Conservation (phyloP, 2,888 invertebrate species). For the Muscina levida region DNA sequence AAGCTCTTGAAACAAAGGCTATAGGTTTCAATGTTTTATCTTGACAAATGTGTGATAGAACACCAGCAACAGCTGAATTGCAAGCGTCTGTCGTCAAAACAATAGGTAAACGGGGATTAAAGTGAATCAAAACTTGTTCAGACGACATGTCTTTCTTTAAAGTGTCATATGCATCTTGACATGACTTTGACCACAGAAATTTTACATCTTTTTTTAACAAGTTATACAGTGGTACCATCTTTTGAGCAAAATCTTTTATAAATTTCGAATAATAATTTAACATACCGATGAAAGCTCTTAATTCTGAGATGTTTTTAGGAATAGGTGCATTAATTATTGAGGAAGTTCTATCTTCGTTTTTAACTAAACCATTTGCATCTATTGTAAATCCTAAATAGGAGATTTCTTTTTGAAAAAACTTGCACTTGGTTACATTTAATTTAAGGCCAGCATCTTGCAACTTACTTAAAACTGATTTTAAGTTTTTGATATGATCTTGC, state of each 20-base stretch:
- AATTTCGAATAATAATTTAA: constrained; percentile 57
- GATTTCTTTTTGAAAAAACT: constrained; percentile 42
- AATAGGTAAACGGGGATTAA: constrained; percentile 56
- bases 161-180: constrained; percentile 15
- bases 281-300: constrained; percentile 42
- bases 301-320: constrained; percentile 36
- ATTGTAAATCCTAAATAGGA: constrained; percentile 36
- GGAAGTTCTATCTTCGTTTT: constrained; percentile 27
- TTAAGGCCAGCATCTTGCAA: constrained; percentile 49
- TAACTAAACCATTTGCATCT: constrained; percentile 26
- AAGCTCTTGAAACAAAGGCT: constrained; percentile 50
- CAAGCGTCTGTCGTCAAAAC: constrained; percentile 65
- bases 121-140: constrained; percentile 60
- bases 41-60: constrained; percentile 18
- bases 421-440: constrained; percentile 30
- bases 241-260: constrained; percentile 49
- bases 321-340: constrained; percentile 36
- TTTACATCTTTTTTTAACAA: constrained; percentile 41
- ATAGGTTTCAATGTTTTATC: neutral
- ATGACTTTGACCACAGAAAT: constrained; percentile 43
- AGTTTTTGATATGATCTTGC: constrained; percentile 24
- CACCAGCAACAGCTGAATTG: constrained; percentile 21
- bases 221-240: constrained; percentile 49
- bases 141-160: constrained; percentile 30
- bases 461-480: constrained; percentile 50